Evolutionary conservation across 2,888 invertebrate genomes (phyloP).

Genomic region (Epistrophe grossulariae): DNA sequence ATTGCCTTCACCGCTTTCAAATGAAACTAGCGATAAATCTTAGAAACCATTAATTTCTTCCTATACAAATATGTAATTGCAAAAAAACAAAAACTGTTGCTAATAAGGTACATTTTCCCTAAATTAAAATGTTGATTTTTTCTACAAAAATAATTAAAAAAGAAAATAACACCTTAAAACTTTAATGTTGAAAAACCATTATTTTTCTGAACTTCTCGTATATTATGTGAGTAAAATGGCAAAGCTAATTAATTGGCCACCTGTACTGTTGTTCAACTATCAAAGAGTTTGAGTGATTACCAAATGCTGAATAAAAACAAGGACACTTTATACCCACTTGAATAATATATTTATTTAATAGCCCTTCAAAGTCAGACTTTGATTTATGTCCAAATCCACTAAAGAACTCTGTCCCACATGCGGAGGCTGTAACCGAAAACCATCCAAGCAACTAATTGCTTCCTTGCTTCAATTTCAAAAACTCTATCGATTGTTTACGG

Average conservation of each 20-base stretch:
- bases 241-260: not conserved
- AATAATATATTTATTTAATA: conserved; percentile 24
- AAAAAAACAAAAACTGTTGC: too few relatives aligned
- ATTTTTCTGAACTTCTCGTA: too few relatives aligned
- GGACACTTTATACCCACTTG: conserved; percentile 3
- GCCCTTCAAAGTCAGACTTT: conserved; percentile 30
- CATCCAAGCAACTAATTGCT: conserved; percentile 56
- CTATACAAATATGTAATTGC: too few relatives aligned
- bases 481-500: conserved; percentile 36
- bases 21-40: too few relatives aligned
- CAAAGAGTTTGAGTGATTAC: conserved; percentile 18
- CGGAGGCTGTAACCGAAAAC: conserved; percentile 30
- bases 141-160: too few relatives aligned
- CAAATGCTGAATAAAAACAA: not conserved
- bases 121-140: too few relatives aligned
- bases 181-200: too few relatives aligned
- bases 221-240: not conserved
- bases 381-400: conserved; percentile 29
- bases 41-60: too few relatives aligned
- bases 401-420: conserved; percentile 25
- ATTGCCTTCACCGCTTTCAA: too few relatives aligned
- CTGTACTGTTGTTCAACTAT: conserved; percentile 1
- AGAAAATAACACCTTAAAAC: too few relatives aligned
- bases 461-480: conserved; percentile 35
- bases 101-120: too few relatives aligned